A percentile compares a stretch with the other conserved stretches of the same genome.
Conservation (phyloP, 1,140 invertebrate species). For the Dendroctonus ponderosae region DNA sequence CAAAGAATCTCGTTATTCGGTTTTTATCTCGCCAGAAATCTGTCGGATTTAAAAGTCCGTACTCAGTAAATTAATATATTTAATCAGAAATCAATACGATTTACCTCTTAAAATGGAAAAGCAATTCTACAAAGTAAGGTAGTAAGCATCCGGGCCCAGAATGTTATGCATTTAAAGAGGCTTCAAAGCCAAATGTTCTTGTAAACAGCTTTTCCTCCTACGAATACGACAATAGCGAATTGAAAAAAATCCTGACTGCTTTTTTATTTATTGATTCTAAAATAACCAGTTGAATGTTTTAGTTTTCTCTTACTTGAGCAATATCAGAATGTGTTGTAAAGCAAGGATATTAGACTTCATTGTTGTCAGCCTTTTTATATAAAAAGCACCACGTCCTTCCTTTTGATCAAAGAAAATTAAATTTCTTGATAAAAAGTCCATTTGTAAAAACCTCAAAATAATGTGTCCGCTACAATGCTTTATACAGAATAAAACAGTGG, state of each 20-base stretch:
- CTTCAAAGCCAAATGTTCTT: slow-evolving; percentile 32
- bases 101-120: slow-evolving; percentile 31
- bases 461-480: too few species aligned
- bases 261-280: too few species aligned
- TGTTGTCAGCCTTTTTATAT: too few species aligned
- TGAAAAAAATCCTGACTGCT: too few species aligned
- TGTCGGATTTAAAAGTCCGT: slow-evolving; percentile 26
- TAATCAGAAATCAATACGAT: slow-evolving; percentile 34
- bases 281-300: too few species aligned
- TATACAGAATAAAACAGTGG: too few species aligned
- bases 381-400: too few species aligned
- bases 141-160: slow-evolving; percentile 25
- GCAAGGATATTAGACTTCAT: too few species aligned
- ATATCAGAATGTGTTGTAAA: too few species aligned
- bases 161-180: slow-evolving; percentile 36
- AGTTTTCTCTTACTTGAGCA: too few species aligned
- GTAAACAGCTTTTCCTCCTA: slow-evolving; percentile 22
- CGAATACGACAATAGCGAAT: background rate
- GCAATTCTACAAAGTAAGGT: slow-evolving; percentile 33
- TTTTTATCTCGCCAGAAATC: slow-evolving; percentile 26
- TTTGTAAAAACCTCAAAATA: background rate
- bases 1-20: slow-evolving; percentile 14
- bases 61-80: slow-evolving; percentile 32
- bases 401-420: background rate
- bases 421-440: background rate